Base-by-base conservation (phyloP, 2,888 invertebrate genomes). In the Meandrusa payeni region DNA sequence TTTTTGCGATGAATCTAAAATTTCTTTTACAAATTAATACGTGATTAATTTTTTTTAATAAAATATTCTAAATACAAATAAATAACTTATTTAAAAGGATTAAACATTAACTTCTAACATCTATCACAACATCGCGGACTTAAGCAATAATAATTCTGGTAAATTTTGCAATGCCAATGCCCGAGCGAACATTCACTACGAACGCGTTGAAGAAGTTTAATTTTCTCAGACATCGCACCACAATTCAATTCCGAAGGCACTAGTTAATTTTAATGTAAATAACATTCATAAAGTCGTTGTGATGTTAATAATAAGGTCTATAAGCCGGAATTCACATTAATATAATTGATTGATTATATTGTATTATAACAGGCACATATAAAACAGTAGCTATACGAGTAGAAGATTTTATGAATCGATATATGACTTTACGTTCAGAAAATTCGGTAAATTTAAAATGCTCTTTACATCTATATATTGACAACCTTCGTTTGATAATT, bases 161-260 rank as follows among this genome's bases (percentile, higher is more conserved):
- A 5, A 9, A 13, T 33, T 38, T 5, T 2, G 9, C 31, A 12
- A 46, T 40, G 32, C 47, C 36, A 33, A 27, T 40, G 26, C 36
- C 34, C 33, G 33, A 31, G 43, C 39, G 31, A 41, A 42, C 33
- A 44, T 28, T 28, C 10, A 38, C 12, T 41, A 20, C 22, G n/a
- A 26, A 41, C 23, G 41, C 12, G 23, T n/a, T n/a, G n/a, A 51
- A 38, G 40, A 45, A 51, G 50, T 37, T 46, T 49, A 38, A 44
- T 52, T 53, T 49, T 50, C 41, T 57, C 52, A 55, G 60, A 60
- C 59, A 61, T 55, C 63, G 55, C 55, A 58, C 55, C 64, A 69
- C 67, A 68, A 64, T 63, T 68, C 64, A 62, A 66, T 60, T 74
- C 59, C 64, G 64, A 78, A 79, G 80, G 80, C 79, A 80, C 80